Evolutionary conservation across 2,113 vertebrate genomes (phyloP), one percentile per base, ranked within the genome.

Genomic region (Brachionichthys hirsutus): DNA sequence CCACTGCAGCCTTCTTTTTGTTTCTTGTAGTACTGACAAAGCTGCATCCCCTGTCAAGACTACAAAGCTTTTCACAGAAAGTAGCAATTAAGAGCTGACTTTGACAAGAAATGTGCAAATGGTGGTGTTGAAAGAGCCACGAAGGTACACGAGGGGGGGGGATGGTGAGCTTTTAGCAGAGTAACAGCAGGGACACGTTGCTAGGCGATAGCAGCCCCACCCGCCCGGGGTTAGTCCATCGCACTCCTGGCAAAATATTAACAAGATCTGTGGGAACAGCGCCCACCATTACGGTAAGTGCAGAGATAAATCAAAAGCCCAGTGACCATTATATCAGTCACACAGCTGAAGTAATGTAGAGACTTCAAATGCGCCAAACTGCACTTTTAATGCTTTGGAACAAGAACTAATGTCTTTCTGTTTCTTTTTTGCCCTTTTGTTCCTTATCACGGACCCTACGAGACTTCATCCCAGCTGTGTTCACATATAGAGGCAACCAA

Each of bases 231-330:
- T 60, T 41, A 24, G 24, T 61, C 54, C 52, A 53, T 47, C 3
- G 12, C 57, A 49, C 53, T 68, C 12, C 15, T 55, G 16, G 53
- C 67, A 47, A 45, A 85, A 79, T 78, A 82, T 75, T 82, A 80
- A 83, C 67, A 67, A 6, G 58, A 57, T 52, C 13, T 9, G 19
- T 30, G 20, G 18, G 19, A 38, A 36, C 0, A 3, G 48, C 48
- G 22, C 40, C 48, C 49, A 55, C 58, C 63, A 68, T 71, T 67
- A n/a, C n/a, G n/a, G n/a, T n/a, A 75, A 57, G 44, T 48, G 49
- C 17, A 0, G 13, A 40, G 58, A 49, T 64, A 54, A 70, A 65
- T 75, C 53, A 63, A 67, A 51, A 6, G 9, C 11, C 14, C 7
- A 12, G 52, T 30, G 8, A 15, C 44, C 34, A 44, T 30, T 44